Evolutionary conservation across 1,140 invertebrate genomes (phyloP), one percentile per base, ranked within the genome.

Genomic region (Anadara kagoshimensis): DNA sequence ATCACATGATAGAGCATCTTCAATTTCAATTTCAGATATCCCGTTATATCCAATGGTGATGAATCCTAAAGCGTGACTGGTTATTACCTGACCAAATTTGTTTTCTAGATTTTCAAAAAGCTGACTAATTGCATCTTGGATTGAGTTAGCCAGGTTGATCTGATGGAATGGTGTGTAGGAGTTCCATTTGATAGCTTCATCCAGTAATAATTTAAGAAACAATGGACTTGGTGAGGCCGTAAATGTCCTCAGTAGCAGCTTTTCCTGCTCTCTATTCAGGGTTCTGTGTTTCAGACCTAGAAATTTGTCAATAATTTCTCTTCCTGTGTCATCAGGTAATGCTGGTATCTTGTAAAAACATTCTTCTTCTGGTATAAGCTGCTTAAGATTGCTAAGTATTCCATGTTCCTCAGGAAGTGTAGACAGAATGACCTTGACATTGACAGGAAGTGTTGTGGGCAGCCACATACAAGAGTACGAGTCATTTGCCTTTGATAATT

Each of bases 11-110:
- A 89, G 76, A 49, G 80, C 86, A 81, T 89, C 88, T 61, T 88
- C 87, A 14, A 89, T 68, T 75, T 89, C 88, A 66, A 85, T 79
- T 49, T 86, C 87, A 26, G 80, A 87, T 24, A 88, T 72, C 1
- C 87, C 87, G 61, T 84, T 84, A 24, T 81, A 73, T 29, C 78
- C 85, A 62, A 82, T 66, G 29, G 83, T 87, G 36, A 88, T 80
- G 43, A 98, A 84, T 95, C 97, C 81, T 94, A 94, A 1, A 94
- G 95, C 89, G 95, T 95, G 67, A 29, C 76, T 63, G 0, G 86
- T 78, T 11, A 88, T 71, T n/a, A 69, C 29, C 18, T 66, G 47
- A 1, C 87, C 87, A 81, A 86, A 88, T 65, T 83, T 86, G 8
- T 70, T 76, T 61, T 88, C 87, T 41, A 88, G 72, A 18, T 78